Base-by-base conservation (phyloP, 2,888 invertebrate genomes). In the Papilio elwesi region DNA sequence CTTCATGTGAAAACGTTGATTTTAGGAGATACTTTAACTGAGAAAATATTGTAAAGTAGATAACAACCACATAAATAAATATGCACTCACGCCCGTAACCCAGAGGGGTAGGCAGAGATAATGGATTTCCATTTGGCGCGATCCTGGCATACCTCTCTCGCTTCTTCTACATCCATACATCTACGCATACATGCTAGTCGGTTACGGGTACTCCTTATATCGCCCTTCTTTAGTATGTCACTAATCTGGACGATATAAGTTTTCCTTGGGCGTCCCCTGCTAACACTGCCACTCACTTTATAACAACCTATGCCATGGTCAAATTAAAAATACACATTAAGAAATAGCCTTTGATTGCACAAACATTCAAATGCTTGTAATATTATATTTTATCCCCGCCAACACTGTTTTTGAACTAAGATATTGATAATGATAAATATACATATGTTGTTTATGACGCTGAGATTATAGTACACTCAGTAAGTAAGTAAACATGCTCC, bases 391-490 rank as follows among this genome's bases (percentile, higher is more conserved):
- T 43, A 62, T 43, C 59, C 43, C 38, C 11, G n/a, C n/a, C 13
- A 13, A 13, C 11, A 38, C 38, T 38, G 59, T 43, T 38, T 59
- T 59, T 43, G 43, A 43, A 62, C 59, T 43, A 62, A 62, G 15
- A 62, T 62, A 11, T n/a, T 62, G 43, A 62, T 43, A 43, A 62
- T 43, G n/a, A 59, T 38, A 62, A 10, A 62, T 62, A 43, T 62
- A 9, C 9, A 43, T 10, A 43, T 43, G n/a, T 62, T 43, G 43
- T 43, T 11, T 43, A 43, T 62, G 4, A 43, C 59, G 15, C 59
- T 10, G 6, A 62, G 43, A 62, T 62, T 15, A 43, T 10, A 43
- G 15, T 43, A 43, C 59, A 43, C 10, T 62, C 59, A 62, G 43
- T 43, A 43, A 62, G 38, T 59, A 38, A 36, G 38, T 43, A 43